These are phyloP conservation scores for Sinosuthora webbiana DNA, from an alignment of 2,113 vertebrate genomes.

Conservation along the genomic window DNA sequence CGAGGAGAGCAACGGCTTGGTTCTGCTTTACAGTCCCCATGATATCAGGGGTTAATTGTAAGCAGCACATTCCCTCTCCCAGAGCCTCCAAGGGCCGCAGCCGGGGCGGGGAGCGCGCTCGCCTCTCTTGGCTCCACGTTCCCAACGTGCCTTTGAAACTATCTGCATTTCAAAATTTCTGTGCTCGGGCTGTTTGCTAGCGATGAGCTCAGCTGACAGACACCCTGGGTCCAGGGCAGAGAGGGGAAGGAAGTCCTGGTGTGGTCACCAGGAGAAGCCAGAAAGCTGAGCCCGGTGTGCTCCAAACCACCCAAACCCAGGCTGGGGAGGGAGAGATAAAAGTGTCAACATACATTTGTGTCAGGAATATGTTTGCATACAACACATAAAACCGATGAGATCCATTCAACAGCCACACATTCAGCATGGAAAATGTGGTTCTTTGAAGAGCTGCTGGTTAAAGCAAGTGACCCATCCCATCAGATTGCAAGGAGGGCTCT, in stretches of 20 bases:
- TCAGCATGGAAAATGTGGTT: not conserved
- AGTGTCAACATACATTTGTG: not conserved
- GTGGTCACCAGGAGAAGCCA: not conserved
- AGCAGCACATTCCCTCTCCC: conserved; percentile 14
- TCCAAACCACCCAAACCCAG: not conserved
- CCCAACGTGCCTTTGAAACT: not conserved
- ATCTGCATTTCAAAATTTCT: not conserved
- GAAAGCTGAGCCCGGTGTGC: not conserved
- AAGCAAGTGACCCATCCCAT: not conserved
- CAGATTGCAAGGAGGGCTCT: not conserved
- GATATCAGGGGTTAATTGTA: conserved; percentile 21
- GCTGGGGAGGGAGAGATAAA: not conserved
- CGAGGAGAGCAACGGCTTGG: not conserved
- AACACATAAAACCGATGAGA: not conserved
- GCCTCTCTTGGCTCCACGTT: not conserved
- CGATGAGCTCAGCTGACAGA: not conserved
- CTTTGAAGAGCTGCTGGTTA: not conserved
- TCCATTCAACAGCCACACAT: not conserved
- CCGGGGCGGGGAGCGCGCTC: accelerated
- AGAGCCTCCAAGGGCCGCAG: not conserved
- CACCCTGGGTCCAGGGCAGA: not conserved
- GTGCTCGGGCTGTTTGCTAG: not conserved
- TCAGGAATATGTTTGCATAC: not conserved
- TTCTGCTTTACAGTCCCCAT: not conserved
- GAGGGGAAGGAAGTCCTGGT: not conserved